Evolutionary conservation across 37 sponge, comb jelly and placozoan genomes (phyloP), one percentile per base, ranked within the genome.

Genomic region (Beroe forskalii): DNA sequence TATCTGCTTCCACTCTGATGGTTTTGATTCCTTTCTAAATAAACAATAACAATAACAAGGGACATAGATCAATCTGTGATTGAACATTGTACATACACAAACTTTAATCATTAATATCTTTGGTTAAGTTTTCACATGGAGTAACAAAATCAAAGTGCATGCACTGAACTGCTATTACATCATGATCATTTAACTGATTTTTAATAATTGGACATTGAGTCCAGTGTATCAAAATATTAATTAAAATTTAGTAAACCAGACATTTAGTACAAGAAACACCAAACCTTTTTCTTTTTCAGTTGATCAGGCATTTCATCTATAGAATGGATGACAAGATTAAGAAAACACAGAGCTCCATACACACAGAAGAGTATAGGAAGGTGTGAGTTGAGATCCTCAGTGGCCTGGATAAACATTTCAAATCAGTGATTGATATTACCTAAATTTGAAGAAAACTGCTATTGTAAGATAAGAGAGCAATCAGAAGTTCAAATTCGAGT

Each of bases 241-340:
- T 55, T 55, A 55, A 55, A 55, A 55, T 20, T 17, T 9, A 17
- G 60, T 55, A 55, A 17, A 55, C 17, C 17, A 55, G 60, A 55
- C 17, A 17, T 9, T 9, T 20, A 20, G 60, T 9, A 3, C 20
- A 63, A 4, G 25, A 63, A 63, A 28, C n/a, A 63, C n/a, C 66
- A 63, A 63, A 63, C 66, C 66, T 63, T 30, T 63, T 63, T 63
- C 25, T 63, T 55, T 55, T 17, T 12, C 30, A 80, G 20, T 48
- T 80, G 40, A 39, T 80, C 86, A 23, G 86, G 86, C 3, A 43
- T 17, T 37, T 80, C 86, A 35, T n/a, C 24, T 23, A 80, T 44
- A 23, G 48, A 33, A 25, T 80, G 55, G 2, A 80, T 43, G n/a
- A 80, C 35, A 42, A 80, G 48, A 25, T 80, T 80, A 4, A 80